A percentile compares a stretch with the other conserved stretches of the same genome.
Evolutionary conservation across 30 jellyfish, hydroid and myxozoan species (phyloP).

Genomic region (Rhopilema esculentum): DNA sequence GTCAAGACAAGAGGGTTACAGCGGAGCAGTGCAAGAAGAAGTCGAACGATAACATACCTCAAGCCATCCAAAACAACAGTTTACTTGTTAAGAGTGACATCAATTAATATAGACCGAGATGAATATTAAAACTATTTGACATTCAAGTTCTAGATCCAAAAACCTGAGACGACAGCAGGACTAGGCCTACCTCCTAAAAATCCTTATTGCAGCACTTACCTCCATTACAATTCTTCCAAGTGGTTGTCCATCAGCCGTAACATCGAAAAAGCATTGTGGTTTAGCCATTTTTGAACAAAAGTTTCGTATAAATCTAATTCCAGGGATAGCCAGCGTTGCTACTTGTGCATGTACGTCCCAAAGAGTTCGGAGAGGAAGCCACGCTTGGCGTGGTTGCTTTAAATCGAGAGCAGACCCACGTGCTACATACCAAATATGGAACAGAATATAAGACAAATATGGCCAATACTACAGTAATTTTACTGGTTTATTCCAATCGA

Average conservation of each 20-base stretch:
- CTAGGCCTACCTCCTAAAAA: background rate
- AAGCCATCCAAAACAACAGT: too few species aligned
- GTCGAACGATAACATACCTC: too few species aligned
- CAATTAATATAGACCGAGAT: too few species aligned
- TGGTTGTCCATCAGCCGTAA: conserved; percentile 58
- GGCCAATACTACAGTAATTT: background rate
- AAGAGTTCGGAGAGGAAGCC: background rate
- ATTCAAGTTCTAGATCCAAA: too few species aligned
- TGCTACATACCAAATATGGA: conserved; percentile 5
- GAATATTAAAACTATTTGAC: too few species aligned
- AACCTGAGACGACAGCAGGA: too few species aligned
- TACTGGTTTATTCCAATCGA: background rate
- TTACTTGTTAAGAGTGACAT: too few species aligned
- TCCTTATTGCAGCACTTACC: conserved; percentile 68
- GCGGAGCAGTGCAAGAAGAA: too few species aligned
- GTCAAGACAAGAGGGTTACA: too few species aligned
- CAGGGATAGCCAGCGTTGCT: conserved; percentile 23
- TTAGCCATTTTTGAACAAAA: conserved; percentile 59
- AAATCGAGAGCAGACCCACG: background rate
- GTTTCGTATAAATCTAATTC: conserved; percentile 23
- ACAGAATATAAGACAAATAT: background rate
- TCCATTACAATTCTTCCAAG: conserved; percentile 73
- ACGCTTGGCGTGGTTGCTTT: background rate
- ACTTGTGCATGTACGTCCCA: background rate
- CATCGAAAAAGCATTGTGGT: conserved; percentile 60